Conservation (phyloP, 1,140 invertebrate species). For the Drosophila insularis region DNA sequence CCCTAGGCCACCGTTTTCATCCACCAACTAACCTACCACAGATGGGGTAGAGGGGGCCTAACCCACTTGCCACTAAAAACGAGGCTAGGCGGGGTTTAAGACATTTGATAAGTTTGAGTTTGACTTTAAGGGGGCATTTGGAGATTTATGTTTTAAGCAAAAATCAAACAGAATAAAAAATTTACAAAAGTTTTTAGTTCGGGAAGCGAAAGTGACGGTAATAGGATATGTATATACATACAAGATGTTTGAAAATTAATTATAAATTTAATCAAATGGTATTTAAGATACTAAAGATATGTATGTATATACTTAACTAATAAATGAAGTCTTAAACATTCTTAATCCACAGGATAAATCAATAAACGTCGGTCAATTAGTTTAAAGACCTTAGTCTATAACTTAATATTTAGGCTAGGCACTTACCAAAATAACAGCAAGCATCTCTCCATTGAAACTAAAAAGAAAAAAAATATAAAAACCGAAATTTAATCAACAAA, state of each 20-base stretch:
- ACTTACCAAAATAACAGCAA: too few relatives aligned
- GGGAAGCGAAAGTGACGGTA: neutral
- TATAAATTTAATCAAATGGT: conserved; percentile 6
- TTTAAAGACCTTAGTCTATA: too few relatives aligned
- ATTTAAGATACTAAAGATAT: neutral
- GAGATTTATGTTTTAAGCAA: conserved; percentile 38
- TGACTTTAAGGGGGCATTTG: conserved; percentile 1
- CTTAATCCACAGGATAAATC: too few relatives aligned
- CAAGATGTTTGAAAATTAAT: conserved; percentile 21
- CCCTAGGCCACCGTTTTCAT: too few relatives aligned
- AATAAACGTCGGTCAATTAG: too few relatives aligned
- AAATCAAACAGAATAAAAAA: conserved; percentile 18
- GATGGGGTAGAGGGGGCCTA: neutral
- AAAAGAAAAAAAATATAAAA: too few relatives aligned
- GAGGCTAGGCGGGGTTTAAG: neutral
- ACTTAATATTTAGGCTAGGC: too few relatives aligned
- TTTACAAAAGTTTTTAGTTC: conserved; percentile 17
- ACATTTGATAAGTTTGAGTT: conserved; percentile 47
- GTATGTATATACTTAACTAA: too few relatives aligned
- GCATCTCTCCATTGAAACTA: too few relatives aligned
- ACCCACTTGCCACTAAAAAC: conserved; percentile 1
- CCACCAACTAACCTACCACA: neutral
- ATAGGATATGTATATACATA: neutral
- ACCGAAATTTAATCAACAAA: too few relatives aligned
- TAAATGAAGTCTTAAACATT: too few relatives aligned